Evolutionary conservation across 2,113 vertebrate species (phyloP).

Genomic region (Aegotheles bennettii): DNA sequence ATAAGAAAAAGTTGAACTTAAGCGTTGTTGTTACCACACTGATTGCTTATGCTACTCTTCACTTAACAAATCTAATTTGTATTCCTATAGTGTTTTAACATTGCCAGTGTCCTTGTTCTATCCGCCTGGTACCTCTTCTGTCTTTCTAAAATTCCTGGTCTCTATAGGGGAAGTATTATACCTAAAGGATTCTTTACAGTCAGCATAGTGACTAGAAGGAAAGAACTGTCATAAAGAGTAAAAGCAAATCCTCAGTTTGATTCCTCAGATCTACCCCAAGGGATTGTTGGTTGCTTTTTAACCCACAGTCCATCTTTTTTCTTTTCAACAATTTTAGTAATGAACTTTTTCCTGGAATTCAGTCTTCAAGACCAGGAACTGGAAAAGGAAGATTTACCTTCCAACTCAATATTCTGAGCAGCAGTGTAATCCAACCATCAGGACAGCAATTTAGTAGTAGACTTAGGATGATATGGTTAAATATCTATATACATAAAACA

Average conservation of each 20-base stretch:
- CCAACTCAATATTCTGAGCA: background rate
- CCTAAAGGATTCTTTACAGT: background rate
- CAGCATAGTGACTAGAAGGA: background rate
- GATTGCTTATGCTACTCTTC: background rate
- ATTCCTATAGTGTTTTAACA: background rate
- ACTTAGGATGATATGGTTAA: background rate
- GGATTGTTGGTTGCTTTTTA: background rate
- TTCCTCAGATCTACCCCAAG: background rate
- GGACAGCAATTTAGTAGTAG: background rate
- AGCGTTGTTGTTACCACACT: background rate
- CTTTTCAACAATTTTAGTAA: background rate
- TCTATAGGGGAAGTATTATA: background rate
- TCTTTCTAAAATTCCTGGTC: background rate
- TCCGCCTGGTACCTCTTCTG: background rate
- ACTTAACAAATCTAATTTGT: background rate
- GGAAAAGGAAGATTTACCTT: background rate
- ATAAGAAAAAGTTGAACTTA: background rate
- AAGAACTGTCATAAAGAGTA: background rate
- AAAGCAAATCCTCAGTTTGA: background rate
- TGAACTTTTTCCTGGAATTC: background rate
- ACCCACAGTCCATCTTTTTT: background rate
- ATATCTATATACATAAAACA: background rate
- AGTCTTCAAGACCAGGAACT: background rate
- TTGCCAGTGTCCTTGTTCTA: background rate
- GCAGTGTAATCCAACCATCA: background rate